A percentile compares a stretch with the other conserved stretches of the same genome.
These are phyloP conservation scores for Dolomedes plantarius DNA, from an alignment of 2,888 invertebrate species.

Conservation along the genomic window DNA sequence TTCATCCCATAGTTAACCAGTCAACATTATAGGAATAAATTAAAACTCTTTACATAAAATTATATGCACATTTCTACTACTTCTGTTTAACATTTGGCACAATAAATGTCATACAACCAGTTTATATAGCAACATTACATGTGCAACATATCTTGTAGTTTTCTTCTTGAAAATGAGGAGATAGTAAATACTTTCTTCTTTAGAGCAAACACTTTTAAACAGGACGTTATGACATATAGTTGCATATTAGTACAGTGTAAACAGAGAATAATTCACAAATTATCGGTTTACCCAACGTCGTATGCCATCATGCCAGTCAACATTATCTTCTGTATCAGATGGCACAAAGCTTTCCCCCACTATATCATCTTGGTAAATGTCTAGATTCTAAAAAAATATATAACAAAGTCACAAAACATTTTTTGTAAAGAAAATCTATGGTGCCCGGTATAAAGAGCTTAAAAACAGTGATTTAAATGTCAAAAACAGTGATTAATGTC, in stretches of 20 bases:
- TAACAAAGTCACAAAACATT: no score
- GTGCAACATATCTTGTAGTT: slow-evolving; percentile 48
- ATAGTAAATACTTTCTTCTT: slow-evolving; percentile 25
- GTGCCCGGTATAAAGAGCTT: no score
- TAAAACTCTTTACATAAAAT: neutral
- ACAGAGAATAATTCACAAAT: neutral
- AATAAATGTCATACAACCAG: slow-evolving; percentile 45
- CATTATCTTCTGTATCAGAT: slow-evolving; percentile 75
- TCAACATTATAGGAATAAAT: neutral
- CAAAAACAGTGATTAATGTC: no score
- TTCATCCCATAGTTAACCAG: neutral
- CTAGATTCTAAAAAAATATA: neutral
- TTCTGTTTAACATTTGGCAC: slow-evolving; percentile 58
- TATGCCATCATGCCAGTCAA: slow-evolving; percentile 77
- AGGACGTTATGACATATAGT: slow-evolving; percentile 40
- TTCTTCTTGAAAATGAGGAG: slow-evolving; percentile 33
- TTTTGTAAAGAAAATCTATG: no score
- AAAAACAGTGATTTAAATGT: no score
- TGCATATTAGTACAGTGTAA: neutral
- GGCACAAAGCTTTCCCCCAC: slow-evolving; percentile 75
- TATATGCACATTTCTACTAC: neutral
- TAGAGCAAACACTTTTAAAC: slow-evolving; percentile 26
- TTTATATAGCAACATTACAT: slow-evolving; percentile 55
- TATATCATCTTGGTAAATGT: neutral
- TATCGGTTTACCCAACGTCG: slow-evolving; percentile 77